A percentile compares a stretch with the other conserved stretches of the same genome.
Evolutionary conservation across 1,140 invertebrate species (phyloP).

Genomic region (Cecropterus lyciades): DNA sequence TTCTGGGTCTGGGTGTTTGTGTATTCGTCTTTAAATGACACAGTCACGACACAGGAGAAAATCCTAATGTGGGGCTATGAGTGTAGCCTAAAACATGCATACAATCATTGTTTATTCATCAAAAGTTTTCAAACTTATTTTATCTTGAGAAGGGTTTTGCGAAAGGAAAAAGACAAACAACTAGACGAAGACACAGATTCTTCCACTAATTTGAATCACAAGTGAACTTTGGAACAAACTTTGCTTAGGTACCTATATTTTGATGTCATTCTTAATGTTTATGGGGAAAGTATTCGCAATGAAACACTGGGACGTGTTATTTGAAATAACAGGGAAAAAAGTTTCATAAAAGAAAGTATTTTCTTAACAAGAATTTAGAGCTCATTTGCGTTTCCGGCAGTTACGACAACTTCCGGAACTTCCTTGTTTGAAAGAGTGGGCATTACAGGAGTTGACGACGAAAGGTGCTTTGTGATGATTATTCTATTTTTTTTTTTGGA

Average conservation of each 20-base stretch:
- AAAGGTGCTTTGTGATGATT: too few relatives aligned
- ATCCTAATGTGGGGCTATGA: too few relatives aligned
- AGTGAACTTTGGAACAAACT: conserved; percentile 25
- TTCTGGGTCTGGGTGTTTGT: too few relatives aligned
- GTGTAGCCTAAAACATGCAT: too few relatives aligned
- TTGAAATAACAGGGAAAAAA: conserved; percentile 19
- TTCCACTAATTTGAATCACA: conserved; percentile 30
- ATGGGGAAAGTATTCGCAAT: conserved; percentile 29
- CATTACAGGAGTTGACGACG: conserved; percentile 6
- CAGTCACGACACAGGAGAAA: too few relatives aligned
- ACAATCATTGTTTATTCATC: neutral
- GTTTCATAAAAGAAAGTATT: conserved; percentile 28
- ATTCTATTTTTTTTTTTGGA: too few relatives aligned
- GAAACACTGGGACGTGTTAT: conserved; percentile 22
- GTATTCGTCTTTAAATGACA: too few relatives aligned
- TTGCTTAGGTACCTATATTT: conserved; percentile 13
- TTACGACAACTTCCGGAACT: conserved; percentile 17
- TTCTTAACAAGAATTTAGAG: conserved; percentile 28
- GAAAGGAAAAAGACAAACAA: conserved; percentile 26
- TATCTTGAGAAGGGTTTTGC: neutral
- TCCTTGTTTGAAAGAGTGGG: conserved; percentile 13
- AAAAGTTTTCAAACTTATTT: neutral
- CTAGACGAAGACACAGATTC: conserved; percentile 24
- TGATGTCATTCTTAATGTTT: conserved; percentile 32
- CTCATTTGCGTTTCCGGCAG: conserved; percentile 20